Base-by-base conservation (phyloP, 2,113 vertebrate species). In the Albula goreensis region DNA sequence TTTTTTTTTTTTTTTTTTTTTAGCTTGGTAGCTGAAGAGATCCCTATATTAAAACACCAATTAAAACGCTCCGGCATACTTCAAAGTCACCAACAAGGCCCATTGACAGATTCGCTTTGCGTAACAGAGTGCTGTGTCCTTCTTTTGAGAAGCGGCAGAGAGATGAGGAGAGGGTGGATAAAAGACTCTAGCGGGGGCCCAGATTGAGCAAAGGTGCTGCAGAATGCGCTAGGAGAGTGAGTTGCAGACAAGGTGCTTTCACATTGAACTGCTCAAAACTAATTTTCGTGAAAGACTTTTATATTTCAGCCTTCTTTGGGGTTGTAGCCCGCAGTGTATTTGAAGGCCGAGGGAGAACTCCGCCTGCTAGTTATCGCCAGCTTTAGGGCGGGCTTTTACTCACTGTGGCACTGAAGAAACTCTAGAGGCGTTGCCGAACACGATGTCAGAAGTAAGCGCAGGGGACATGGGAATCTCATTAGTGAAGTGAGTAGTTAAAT, bases 321-420 rank as follows among this genome's bases (percentile, higher is more conserved):
- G 50, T 60, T 66, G 66, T 83, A 70, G 66, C 57, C 82, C 50
- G 60, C 82, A 83, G 57, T 60, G 82, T 31, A 57, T 83, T 83
- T 51, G 60, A 83, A 70, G 66, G 82, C 48, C 60, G 70, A 13
- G 41, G n/a, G 60, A 63, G 17, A 5, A 49, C 66, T 60, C 82
- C 12, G 41, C 82, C 57, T 70, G 82, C 82, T 66, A 70, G 82
- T 63, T 83, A 31, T 74, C n/a, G 31, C n/a, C 70, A 74, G 70
- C 22, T 31, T 74, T n/a, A 74, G 70, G 63, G 17, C 22, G 17
- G 63, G 25, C 70, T 74, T 22, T 25, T n/a, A 22, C 70, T 74
- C 1, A 31, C 9, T 9, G 22, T 22, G 22, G 8, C 70, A 74
- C 70, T 31, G 6, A 74, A 13, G 31, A 22, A 22, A 74, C 70